Base-by-base conservation (phyloP, 2,797 vertebrate genomes). In the Epinephelus coioides region DNA sequence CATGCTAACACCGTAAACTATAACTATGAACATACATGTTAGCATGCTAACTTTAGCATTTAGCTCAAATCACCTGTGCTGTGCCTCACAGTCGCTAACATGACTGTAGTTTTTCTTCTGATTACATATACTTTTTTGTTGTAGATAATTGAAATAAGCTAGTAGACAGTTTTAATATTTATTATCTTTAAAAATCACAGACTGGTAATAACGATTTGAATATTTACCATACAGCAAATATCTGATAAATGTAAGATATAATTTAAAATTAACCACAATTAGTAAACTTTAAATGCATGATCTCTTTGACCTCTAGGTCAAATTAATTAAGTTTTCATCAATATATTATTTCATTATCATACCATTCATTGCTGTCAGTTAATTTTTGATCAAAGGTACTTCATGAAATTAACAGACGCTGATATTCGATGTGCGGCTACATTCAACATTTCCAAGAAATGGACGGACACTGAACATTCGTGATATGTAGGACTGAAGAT, bases 141-240 rank as follows among this genome's bases (percentile, higher is more conserved):
- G 54, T 72, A 73, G 79, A 81, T 46, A 55, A 76, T 34, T 49
- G 50, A 78, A 86, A 73, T 78, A 76, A 72, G 4, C 43, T 77
- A 78, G 18, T 62, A 73, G 81, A 78, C 78, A 89, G 82, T 78
- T 87, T 67, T 43, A 68, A 73, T 74, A 84, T 92, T 90, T 91
- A 92, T 92, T 91, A 79, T 81, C 49, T 86, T 90, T 89, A 88
- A 85, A 89, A 93, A 91, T 91, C 69, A 91, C 81, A 92, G 86
- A 86, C 72, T 76, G 47, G 34, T 79, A 76, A 80, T 72, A 80
- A 73, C 80, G 80, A 92, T 90, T 89, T 85, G 3, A 83, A 69
- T 83, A 83, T 84, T 86, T 66, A 82, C 43, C 67, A 74, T 86
- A 79, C 64, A 90, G 81, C 57, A 87, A 83, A 85, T 84, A 85